phyloP scores from a whole-genome alignment of 2,113 vertebrate species.

The Xiphophorus couchianus region DNA sequence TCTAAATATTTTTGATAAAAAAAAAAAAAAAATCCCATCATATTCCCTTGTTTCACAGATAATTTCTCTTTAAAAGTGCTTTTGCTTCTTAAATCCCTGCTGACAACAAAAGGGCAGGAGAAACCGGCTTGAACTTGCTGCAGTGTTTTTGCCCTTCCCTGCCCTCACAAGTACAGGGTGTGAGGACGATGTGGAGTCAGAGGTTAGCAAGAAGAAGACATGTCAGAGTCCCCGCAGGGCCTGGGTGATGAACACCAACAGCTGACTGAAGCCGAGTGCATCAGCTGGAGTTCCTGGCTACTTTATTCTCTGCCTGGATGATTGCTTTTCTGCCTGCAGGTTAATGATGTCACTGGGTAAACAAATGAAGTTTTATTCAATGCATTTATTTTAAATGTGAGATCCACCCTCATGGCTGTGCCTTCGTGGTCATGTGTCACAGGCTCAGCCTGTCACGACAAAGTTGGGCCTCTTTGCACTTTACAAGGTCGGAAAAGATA shows the following conservation, averaged over 20 bases:
- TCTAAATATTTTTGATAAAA: conserved; percentile 2
- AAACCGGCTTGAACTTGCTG: conserved; percentile 74
- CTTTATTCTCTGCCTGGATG: not conserved
- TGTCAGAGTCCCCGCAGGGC: conserved; percentile 53
- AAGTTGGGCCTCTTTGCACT: conserved; percentile 89
- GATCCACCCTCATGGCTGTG: not conserved
- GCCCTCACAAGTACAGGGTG: conserved; percentile 58
- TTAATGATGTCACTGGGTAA: not conserved
- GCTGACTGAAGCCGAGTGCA: conserved; percentile 52
- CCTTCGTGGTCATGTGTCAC: conserved; percentile 77
- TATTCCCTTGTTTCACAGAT: conserved; percentile 27
- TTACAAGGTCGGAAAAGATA: conserved; percentile 81
- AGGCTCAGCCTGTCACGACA: conserved; percentile 82
- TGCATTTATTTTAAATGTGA: not conserved
- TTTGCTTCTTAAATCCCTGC: conserved; percentile 35
- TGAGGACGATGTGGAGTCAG: conserved; percentile 42
- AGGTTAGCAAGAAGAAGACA: conserved; percentile 36
- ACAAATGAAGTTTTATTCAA: not conserved
- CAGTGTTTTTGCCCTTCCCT: conserved; percentile 17
- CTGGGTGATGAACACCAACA: conserved; percentile 58
- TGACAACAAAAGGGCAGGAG: conserved; percentile 48
- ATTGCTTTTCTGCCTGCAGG: not conserved
- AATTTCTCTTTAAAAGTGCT: conserved; percentile 45
- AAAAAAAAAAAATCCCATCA: conserved; percentile 15
- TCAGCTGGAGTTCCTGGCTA: conserved; percentile 43